Conservation (phyloP, 2,888 invertebrate genomes). For the Chymomyza caudatula region DNA sequence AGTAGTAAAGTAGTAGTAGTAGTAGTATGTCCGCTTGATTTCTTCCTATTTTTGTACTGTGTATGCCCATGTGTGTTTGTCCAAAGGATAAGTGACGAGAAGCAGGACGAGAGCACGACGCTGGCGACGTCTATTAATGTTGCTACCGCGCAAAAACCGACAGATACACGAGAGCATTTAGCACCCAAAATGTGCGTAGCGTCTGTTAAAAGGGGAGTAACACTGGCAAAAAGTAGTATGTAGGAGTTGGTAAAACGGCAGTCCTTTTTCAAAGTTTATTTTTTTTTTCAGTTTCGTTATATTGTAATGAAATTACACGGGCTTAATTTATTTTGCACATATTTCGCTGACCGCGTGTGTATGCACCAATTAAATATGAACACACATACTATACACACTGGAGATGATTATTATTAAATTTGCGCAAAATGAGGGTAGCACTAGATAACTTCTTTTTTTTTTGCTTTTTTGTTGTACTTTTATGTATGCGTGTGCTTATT, state of each 20-base stretch:
- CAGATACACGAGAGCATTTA: slow-evolving; percentile 72
- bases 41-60: slow-evolving; percentile 55
- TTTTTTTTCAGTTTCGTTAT: neutral
- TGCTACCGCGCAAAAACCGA: slow-evolving; percentile 65
- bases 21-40: slow-evolving; percentile 55
- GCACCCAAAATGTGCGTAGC: slow-evolving; percentile 70
- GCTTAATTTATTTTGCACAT: slow-evolving; percentile 7
- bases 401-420: slow-evolving; percentile 25
- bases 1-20: slow-evolving; percentile 56
- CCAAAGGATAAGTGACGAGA: neutral
- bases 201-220: slow-evolving; percentile 57
- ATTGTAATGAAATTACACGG: neutral
- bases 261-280: neutral
- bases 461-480: slow-evolving; percentile 19
- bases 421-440: slow-evolving; percentile 21
- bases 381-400: neutral
- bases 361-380: neutral
- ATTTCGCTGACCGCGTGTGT: slow-evolving; percentile 22
- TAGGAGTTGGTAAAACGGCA: slow-evolving; percentile 20
- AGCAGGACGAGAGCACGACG: neutral
- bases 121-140: slow-evolving; percentile 62
- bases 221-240: slow-evolving; percentile 22
- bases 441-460: slow-evolving; percentile 12
- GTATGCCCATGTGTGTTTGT: slow-evolving; percentile 18
- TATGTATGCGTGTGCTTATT: slow-evolving; percentile 26